Percentiles rank a stretch among this genome's conserved stretches.
Evolutionary conservation across 2,113 vertebrate genomes (phyloP).

Genomic region (Lycocorax pyrrhopterus): DNA sequence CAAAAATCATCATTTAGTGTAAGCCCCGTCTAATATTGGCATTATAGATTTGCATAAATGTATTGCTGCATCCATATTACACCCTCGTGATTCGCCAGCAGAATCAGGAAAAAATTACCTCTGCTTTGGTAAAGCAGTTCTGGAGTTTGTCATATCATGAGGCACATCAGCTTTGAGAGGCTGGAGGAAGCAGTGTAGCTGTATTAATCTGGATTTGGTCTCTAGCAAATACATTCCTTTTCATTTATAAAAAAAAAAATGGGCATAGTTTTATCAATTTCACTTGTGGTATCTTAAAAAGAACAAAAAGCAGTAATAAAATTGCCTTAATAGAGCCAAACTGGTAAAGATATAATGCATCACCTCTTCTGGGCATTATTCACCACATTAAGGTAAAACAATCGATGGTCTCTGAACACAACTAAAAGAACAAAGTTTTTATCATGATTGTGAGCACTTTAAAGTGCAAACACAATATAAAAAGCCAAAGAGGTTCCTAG

Average conservation of each 20-base stretch:
- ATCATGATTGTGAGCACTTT: neutral
- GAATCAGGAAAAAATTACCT: neutral
- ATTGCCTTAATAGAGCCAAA: neutral
- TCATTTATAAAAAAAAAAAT: neutral
- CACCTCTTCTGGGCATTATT: neutral
- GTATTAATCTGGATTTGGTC: neutral
- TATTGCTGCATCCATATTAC: neutral
- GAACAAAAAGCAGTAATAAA: neutral
- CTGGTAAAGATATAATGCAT: neutral
- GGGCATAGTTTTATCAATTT: neutral
- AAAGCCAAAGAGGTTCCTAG: neutral
- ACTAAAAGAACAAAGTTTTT: neutral
- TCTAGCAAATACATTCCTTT: neutral
- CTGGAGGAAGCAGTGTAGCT: neutral
- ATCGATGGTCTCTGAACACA: neutral
- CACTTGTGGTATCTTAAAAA: neutral
- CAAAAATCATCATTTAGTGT: neutral
- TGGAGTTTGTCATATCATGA: neutral
- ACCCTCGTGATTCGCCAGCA: neutral
- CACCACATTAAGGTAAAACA: neutral
- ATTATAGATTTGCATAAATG: neutral
- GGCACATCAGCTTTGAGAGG: neutral
- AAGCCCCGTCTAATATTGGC: neutral
- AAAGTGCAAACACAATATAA: neutral
- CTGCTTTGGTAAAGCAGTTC: neutral